Percentiles rank a stretch among this genome's conserved stretches.
Conservation (phyloP, 1,140 invertebrate species). For the Wiebesia pumilae region DNA sequence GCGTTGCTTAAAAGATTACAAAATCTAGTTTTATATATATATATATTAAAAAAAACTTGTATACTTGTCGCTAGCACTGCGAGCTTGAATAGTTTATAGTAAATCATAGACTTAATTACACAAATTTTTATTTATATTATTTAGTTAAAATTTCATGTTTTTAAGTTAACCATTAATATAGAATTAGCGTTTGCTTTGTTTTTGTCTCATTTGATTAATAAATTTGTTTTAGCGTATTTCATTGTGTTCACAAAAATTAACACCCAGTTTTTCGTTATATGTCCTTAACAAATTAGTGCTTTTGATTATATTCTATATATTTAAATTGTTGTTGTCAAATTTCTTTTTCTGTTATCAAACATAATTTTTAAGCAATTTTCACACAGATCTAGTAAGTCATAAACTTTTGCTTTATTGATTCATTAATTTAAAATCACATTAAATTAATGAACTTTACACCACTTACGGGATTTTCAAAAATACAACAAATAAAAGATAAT, state of each 20-base stretch:
- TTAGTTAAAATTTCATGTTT: neutral
- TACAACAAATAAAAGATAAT: too few relatives aligned
- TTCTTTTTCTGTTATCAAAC: neutral
- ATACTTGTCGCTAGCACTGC: conserved; percentile 42
- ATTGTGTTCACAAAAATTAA: conserved; percentile 8
- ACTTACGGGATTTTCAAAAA: too few relatives aligned
- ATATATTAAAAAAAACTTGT: neutral
- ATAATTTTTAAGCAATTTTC: too few relatives aligned
- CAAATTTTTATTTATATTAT: conserved; percentile 1
- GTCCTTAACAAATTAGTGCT: conserved; percentile 24
- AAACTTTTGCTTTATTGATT: too few relatives aligned
- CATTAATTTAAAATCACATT: too few relatives aligned
- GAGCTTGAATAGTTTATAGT: conserved; percentile 4
- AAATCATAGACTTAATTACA: conserved; percentile 5
- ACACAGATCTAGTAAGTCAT: too few relatives aligned
- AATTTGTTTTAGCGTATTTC: conserved; percentile 3
- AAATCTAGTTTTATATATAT: conserved; percentile 2
- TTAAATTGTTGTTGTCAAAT: neutral
- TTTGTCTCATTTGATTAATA: conserved; percentile 12
- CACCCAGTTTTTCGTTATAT: neutral
- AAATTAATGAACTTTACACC: too few relatives aligned
- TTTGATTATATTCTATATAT: conserved; percentile 8
- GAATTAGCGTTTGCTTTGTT: conserved; percentile 30
- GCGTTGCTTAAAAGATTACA: conserved; percentile 9
- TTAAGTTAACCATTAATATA: conserved; percentile 13